phyloP scores from a whole-genome alignment of 2,797 vertebrate species.

The Onychomys leucogaster region DNA sequence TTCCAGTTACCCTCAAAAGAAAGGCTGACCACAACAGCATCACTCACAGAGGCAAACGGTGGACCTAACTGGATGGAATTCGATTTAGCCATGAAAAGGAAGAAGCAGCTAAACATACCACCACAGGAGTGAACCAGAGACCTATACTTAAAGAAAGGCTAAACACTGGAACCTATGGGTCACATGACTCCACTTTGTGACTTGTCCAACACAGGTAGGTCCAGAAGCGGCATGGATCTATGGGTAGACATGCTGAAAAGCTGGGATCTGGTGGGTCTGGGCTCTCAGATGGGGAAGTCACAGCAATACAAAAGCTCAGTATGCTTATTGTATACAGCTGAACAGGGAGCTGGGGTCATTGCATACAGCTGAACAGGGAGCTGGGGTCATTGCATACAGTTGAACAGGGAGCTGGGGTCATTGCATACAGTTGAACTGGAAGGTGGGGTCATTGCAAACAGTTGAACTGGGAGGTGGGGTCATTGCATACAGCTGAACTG shows the following conservation, averaged over 20 bases:
- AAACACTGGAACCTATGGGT: fast-evolving
- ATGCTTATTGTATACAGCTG: neutral
- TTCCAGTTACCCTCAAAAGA: neutral
- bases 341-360: neutral
- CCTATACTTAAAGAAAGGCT: neutral
- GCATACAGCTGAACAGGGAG: neutral
- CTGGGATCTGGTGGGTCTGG: neutral
- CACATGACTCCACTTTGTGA: neutral
- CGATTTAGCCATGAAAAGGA: neutral
- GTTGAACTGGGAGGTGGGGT: too few relatives aligned
- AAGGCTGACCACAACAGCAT: neutral
- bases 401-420: too few relatives aligned
- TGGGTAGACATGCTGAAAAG: neutral
- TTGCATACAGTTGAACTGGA: too few relatives aligned
- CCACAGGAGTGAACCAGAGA: neutral
- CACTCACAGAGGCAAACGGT: neutral
- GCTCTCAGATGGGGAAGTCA: neutral
- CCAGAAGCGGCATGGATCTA: neutral
- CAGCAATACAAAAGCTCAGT: neutral
- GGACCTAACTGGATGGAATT: neutral
- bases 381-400: too few relatives aligned
- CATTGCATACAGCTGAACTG: too few relatives aligned
- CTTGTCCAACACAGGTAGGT: neutral
- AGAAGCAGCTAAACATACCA: neutral
- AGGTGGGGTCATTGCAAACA: too few relatives aligned